These are phyloP conservation scores for Gordius sp. DNA, from an alignment of 2,888 invertebrate species.

Conservation along the genomic window DNA sequence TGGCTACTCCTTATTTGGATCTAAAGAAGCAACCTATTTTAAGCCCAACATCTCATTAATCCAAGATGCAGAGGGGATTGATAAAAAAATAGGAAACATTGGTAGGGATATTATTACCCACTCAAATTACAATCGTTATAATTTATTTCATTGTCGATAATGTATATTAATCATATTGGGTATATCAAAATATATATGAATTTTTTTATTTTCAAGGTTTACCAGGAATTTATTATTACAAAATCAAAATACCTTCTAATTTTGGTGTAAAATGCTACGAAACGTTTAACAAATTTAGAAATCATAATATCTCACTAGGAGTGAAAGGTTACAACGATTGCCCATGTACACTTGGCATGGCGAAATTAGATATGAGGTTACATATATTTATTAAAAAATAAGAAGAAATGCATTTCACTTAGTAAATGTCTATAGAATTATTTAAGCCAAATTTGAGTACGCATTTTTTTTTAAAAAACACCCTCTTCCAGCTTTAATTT, in stretches of 20 bases:
- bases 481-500: no score
- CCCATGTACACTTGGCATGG: neutral
- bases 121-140: no score
- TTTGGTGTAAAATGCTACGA: constrained; percentile 1
- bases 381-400: no score
- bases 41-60: neutral
- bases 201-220: neutral
- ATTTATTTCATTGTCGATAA: no score
- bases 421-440: no score
- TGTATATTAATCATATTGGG: no score
- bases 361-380: neutral
- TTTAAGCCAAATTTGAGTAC: no score
- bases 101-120: no score
- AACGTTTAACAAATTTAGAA: neutral
- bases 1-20: neutral
- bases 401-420: no score
- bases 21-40: neutral
- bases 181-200: neutral
- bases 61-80: neutral
- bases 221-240: constrained; percentile 1
- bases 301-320: neutral
- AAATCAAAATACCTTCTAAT: neutral
- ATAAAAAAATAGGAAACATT: neutral
- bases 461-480: no score
- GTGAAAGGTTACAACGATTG: neutral